Evolutionary conservation across 1,140 invertebrate species (phyloP), one percentile per base, ranked within the genome.

Genomic region (Battus philenor): DNA sequence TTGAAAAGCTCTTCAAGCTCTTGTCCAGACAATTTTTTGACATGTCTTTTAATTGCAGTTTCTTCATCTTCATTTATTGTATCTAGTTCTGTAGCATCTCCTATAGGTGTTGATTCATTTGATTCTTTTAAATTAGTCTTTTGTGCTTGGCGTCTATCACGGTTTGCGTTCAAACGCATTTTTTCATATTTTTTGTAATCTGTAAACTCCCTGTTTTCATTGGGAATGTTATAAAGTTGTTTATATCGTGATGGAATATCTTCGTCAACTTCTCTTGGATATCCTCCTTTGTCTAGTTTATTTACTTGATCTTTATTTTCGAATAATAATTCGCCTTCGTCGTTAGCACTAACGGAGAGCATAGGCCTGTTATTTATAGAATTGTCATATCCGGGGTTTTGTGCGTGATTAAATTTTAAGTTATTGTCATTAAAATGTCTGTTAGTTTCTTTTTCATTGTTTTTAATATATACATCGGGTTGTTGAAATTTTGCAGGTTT

Each of bases 1-100:
- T 63, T 72, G 4, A 80, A 41, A 12, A 85, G 45, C 41, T 79
- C 64, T 44, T 83, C 63, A 26, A 85, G 43, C 57, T 85, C 79
- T 39, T 73, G 53, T 39, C 56, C 63, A 0, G 75, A 71, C 12
- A 83, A 51, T 36, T 76, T 82, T 58, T 74, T 78, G 18, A 81
- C 68, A 41, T 76, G 77, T 36, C 55, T 66, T 57, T 72, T 71
- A 20, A 83, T 83, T 11, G 66, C 66, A 12, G 59, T 47, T 57
- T 82, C 70, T 44, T 69, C 73, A 49, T 71, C 65, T 54, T 69
- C 71, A 36, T 45, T 50, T 16, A 41, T 31, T 11, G 9, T 26
- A 34, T 54, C 50, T 6, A 48, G 11, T 17, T 41, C 44, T 31
- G 31, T 44, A 33, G 44, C 50, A 39, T 51, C 43, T 2, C 13